These are phyloP conservation scores for Cyclophora punctaria DNA, from an alignment of 2,888 invertebrate species.

Conservation along the genomic window DNA sequence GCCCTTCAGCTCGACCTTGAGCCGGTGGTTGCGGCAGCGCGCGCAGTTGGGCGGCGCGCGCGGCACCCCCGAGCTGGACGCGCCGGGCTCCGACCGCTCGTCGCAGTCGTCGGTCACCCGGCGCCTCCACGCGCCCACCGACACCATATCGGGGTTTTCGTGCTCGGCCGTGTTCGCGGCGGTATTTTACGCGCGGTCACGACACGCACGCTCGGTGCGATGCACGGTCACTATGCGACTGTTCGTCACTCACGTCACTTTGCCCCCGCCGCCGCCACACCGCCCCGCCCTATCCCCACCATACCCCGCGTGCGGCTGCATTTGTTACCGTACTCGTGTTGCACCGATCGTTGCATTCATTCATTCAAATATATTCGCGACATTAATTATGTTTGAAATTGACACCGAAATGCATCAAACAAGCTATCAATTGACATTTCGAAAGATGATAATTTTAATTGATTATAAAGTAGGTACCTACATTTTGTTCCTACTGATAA, in stretches of 20 bases:
- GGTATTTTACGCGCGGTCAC: background rate
- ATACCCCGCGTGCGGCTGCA: slow-evolving; percentile 46
- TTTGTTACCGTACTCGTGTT: slow-evolving; percentile 50
- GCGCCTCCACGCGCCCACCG: slow-evolving; percentile 66
- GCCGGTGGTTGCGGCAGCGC: slow-evolving; percentile 92
- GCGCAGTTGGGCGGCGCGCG: slow-evolving; percentile 94
- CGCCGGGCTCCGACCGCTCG: slow-evolving; percentile 64
- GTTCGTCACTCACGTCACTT: slow-evolving; percentile 41
- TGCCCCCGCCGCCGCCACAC: slow-evolving; percentile 37
- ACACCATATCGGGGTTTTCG: slow-evolving; percentile 54
- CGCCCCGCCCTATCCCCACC: slow-evolving; percentile 39
- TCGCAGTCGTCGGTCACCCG: slow-evolving; percentile 66
- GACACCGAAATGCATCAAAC: background rate
- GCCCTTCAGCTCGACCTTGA: slow-evolving; percentile 90
- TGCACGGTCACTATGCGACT: slow-evolving; percentile 65
- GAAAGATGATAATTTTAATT: no score
- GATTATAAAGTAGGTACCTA: no score
- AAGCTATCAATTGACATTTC: background rate
- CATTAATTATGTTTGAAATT: slow-evolving; percentile 5
- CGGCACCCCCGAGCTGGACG: slow-evolving; percentile 76
- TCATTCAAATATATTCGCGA: background rate
- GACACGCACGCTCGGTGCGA: slow-evolving; percentile 21
- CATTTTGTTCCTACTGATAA: no score
- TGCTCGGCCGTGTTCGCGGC: slow-evolving; percentile 47
- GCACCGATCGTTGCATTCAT: no score